Evolutionary conservation across 2,113 vertebrate species (phyloP).

Genomic region (Phoxinus phoxinus): DNA sequence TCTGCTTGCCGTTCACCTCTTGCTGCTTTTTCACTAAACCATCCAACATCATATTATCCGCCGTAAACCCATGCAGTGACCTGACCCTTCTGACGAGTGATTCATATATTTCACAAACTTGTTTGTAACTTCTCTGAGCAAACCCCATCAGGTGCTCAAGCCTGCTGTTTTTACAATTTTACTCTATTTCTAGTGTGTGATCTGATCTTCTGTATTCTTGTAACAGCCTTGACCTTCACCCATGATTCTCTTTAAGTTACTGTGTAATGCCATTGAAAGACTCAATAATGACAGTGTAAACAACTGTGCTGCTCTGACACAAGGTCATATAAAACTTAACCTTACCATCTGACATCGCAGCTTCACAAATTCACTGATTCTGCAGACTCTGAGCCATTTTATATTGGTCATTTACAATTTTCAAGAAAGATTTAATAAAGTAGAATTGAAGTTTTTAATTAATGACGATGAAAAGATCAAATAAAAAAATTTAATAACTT

Average conservation of each 20-base stretch:
- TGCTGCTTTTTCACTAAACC: constrained; percentile 51
- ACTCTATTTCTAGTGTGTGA: not conserved
- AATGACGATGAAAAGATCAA: not conserved
- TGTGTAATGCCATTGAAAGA: constrained; percentile 37
- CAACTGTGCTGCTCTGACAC: not conserved
- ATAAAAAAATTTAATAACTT: no score
- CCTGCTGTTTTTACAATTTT: not conserved
- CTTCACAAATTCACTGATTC: constrained; percentile 26
- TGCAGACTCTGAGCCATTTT: not conserved
- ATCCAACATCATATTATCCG: constrained; percentile 60
- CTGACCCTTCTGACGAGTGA: constrained; percentile 49
- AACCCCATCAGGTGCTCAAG: constrained; percentile 14
- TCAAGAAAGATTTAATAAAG: not conserved
- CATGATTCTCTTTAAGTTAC: constrained; percentile 8
- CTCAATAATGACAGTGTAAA: constrained; percentile 46
- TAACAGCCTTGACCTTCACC: constrained; percentile 11
- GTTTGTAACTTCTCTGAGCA: constrained; percentile 37
- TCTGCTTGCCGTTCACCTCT: constrained; percentile 23
- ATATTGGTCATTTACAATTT: not conserved
- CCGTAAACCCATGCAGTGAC: constrained; percentile 55
- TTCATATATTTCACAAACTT: constrained; percentile 47
- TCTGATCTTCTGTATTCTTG: constrained; percentile 18
- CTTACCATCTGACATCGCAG: constrained; percentile 11
- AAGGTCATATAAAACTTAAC: constrained; percentile 35
- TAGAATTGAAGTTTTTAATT: not conserved